Conservation (phyloP, 2,113 vertebrate genomes). For the Sorex araneus region DNA sequence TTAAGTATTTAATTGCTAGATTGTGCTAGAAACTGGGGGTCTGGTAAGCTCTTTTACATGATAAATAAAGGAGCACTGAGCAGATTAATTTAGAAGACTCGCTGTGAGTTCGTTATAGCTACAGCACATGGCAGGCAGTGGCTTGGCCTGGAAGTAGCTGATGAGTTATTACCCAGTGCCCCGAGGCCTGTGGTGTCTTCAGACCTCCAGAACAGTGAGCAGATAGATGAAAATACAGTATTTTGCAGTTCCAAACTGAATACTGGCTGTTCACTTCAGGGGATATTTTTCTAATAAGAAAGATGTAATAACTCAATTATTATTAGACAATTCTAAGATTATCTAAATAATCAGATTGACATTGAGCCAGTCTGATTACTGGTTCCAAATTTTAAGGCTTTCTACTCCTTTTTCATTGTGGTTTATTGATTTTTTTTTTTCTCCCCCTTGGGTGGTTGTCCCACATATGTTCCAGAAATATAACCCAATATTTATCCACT, state of each 20-base stretch:
- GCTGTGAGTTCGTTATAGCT: background rate
- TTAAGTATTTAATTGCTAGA: slow-evolving; percentile 49
- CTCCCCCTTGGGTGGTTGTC: background rate
- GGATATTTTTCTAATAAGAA: slow-evolving; percentile 62
- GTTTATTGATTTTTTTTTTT: background rate
- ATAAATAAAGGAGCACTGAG: background rate
- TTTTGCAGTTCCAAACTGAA: background rate
- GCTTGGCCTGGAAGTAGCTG: background rate
- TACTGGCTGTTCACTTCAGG: background rate
- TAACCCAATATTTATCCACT: background rate
- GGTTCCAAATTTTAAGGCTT: slow-evolving; percentile 33
- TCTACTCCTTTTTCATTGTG: background rate
- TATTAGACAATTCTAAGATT: background rate
- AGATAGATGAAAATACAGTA: too few species aligned
- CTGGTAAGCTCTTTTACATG: background rate
- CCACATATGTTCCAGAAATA: slow-evolving; percentile 35
- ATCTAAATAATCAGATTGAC: background rate
- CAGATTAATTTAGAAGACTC: background rate
- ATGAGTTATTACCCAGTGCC: too few species aligned
- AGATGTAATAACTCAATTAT: background rate
- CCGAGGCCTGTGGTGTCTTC: background rate
- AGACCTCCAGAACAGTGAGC: background rate
- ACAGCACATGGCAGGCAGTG: accelerated
- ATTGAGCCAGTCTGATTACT: background rate
- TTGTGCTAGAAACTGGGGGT: background rate